Conservation (phyloP, 92 coral and sea anemone genomes). For the Phenganax stokvisi region DNA sequence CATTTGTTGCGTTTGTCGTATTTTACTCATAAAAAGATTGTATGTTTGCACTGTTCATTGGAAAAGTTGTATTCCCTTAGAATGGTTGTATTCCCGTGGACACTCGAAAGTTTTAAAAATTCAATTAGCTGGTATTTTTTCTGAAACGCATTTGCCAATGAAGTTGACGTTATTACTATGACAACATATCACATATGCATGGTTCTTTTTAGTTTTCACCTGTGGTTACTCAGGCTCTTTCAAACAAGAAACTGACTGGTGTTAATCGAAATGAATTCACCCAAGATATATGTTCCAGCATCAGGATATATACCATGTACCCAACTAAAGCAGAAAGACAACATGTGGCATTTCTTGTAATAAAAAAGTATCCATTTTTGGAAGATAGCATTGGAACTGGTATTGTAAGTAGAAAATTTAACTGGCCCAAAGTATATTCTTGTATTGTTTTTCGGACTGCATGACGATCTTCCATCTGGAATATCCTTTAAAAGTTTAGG, state of each 20-base stretch:
- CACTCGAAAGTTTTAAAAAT: no score
- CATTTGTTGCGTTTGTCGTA: no score
- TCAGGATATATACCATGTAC: slow-evolving; percentile 1
- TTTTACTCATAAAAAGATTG: no score
- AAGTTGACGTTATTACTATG: no score
- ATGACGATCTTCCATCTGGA: background rate
- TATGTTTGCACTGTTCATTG: no score
- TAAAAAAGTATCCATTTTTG: slow-evolving; percentile 12
- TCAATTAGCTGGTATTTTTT: no score
- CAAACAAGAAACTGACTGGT: background rate
- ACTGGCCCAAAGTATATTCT: background rate
- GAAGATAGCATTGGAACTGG: slow-evolving; percentile 26
- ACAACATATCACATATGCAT: no score
- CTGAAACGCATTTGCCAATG: no score
- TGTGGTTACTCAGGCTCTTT: background rate
- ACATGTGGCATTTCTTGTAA: background rate
- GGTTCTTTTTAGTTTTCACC: slow-evolving; percentile 6
- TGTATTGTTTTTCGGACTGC: background rate
- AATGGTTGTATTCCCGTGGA: no score
- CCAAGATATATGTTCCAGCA: background rate
- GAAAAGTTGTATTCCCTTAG: no score
- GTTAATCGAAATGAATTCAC: slow-evolving; percentile 6
- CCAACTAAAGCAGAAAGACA: slow-evolving; percentile 22
- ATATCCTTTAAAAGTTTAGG: background rate
- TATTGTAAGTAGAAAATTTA: slow-evolving; percentile 10